Percentiles rank a stretch among this genome's conserved stretches.
These are phyloP conservation scores for Eciton burchellii DNA, from an alignment of 1,140 invertebrate genomes.

Conservation along the genomic window DNA sequence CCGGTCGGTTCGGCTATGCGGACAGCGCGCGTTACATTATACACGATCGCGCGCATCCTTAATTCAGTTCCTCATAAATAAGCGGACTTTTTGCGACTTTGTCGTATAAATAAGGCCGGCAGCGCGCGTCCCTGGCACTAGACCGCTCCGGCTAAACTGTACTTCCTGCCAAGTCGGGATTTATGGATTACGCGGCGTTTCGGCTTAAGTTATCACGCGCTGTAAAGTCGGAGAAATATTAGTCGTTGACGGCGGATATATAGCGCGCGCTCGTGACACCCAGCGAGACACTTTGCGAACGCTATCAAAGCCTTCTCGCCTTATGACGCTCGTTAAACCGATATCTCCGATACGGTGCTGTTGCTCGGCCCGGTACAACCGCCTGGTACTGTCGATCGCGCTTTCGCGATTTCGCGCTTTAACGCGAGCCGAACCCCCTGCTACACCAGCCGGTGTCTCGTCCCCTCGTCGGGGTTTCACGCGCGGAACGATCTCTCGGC, in stretches of 20 bases:
- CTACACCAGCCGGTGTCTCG: too few species aligned
- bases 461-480: too few species aligned
- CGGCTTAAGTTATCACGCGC: constrained; percentile 60
- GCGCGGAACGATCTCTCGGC: too few species aligned
- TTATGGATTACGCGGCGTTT: constrained; percentile 61
- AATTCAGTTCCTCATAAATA: constrained; percentile 61
- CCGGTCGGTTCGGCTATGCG: constrained; percentile 35
- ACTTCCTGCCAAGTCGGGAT: constrained; percentile 61
- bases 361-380: too few species aligned
- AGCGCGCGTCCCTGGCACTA: constrained; percentile 42
- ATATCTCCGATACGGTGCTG: not conserved
- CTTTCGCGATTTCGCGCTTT: not conserved
- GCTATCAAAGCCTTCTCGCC: constrained; percentile 49
- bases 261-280: constrained; percentile 31
- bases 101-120: constrained; percentile 51
- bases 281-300: constrained; percentile 39
- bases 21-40: constrained; percentile 46
- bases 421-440: too few species aligned
- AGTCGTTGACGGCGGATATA: constrained; percentile 58
- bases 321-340: constrained; percentile 47
- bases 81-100: constrained; percentile 53
- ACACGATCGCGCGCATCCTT: constrained; percentile 51
- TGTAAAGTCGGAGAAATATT: constrained; percentile 62
- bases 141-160: constrained; percentile 53
- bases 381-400: not conserved